Base-by-base conservation (phyloP, 2,797 vertebrate species). In the Gymnothorax reevesii region DNA sequence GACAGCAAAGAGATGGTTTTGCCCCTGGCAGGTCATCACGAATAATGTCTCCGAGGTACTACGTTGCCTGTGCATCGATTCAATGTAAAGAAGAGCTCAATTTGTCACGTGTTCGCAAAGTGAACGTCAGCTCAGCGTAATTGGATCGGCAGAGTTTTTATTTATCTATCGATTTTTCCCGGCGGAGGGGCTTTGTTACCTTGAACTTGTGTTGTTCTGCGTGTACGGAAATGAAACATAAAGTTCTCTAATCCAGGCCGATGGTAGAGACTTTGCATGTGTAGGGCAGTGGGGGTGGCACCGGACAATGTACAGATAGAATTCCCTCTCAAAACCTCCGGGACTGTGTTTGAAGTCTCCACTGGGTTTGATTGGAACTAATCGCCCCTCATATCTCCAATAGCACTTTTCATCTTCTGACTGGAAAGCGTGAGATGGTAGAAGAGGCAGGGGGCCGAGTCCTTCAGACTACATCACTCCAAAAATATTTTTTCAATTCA, bases 71-170 rank as follows among this genome's bases (percentile, higher is more conserved):
- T 15, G 1, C 6, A 15, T 17, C 52, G 73, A 77, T 49, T 77
- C 7, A 52, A 33, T 7, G 17, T 33, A 4, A 42, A 33, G 69
- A 33, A 52, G 52, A 52, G 6, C 42, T 17, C 73, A 27, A 9
- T 77, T 77, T 77, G 42, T 52, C 73, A 52, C 20, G 13, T 17
- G 42, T 42, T 59, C 15, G 17, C 52, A 4, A 52, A 49, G 73
- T 20, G 20, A 77, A 22, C 75, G 7, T 52, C 75, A 79, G 75
- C 75, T 79, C 20, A 17, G 49, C 42, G 17, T 79, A 79, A 79
- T 79, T 79, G 75, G 75, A 79, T 79, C 75, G 22, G 75, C 75
- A 79, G 7, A 79, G 42, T 79, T 79, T 55, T 79, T 79, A 79
- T 79, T 62, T 52, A 20, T n/a, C 49, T 2, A 79, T 79, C 3